Evolutionary conservation across 2,797 vertebrate species (phyloP), one percentile per base, ranked within the genome.

Genomic region (Eidolon dupreanum): DNA sequence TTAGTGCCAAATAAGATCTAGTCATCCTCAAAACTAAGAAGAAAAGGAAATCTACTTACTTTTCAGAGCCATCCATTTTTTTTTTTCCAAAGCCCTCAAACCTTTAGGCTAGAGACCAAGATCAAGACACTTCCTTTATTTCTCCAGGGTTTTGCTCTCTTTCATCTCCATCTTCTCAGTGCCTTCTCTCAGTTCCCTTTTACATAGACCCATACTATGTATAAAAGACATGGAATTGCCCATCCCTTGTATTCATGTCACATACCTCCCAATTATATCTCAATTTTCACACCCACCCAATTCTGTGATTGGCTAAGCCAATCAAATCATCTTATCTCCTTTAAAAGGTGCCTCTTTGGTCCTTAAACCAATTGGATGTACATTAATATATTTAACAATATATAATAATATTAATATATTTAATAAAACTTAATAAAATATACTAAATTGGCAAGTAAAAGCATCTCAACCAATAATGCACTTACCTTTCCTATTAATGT

Each of bases 341-440:
- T 77, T 33, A 41, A 5, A 41, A 0, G 59, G 1, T 19, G 6
- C 1, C 17, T 38, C 24, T 8, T 38, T 79, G 41, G 70, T 43
- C 22, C n/a, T 86, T 89, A 96, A 92, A 51, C 3, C 7, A 38
- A 53, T 78, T 68, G 49, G 12, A 49, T 16, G 15, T 49, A 49
- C 49, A 49, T 49, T 49, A 49, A 49, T 49, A 49, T 49, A 49
- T 49, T 49, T 49, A 49, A 8, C 49, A 49, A 16, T 49, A 49
- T 49, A 49, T 16, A 49, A 49, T 49, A 49, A 16, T 16, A 49
- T 49, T 49, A 49, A 16, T 49, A 49, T 49, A 49, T 49, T 16
- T 49, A 49, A 49, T 49, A 49, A 49, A 49, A 49, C 49, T 49
- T 49, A 49, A 49, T 49, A 49, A 49, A 49, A 49, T 49, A 49